phyloP scores from a whole-genome alignment of 2,888 invertebrate genomes.

The Platypus cylindrus region DNA sequence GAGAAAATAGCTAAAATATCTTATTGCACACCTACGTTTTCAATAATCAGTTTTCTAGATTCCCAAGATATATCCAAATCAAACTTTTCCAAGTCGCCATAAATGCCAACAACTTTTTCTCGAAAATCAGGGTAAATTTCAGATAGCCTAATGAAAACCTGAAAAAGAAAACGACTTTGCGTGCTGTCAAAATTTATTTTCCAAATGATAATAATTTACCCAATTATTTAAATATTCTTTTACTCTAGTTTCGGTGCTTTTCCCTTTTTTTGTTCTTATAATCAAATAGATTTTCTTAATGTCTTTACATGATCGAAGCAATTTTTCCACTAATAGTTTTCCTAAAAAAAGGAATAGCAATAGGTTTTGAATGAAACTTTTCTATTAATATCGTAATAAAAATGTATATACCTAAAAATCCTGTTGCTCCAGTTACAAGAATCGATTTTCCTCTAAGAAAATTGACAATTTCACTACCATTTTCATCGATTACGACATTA shows the following conservation, averaged over 20 bases:
- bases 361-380: too few species aligned
- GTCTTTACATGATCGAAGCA: not conserved
- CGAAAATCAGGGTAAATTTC: slow-evolving; percentile 39
- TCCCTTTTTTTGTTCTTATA: not conserved
- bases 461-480: slow-evolving; percentile 10
- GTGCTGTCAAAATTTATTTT: not conserved
- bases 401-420: slow-evolving; percentile 12
- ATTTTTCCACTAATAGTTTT: not conserved
- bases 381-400: too few species aligned
- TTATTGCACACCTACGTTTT: slow-evolving; percentile 38
- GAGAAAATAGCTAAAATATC: too few species aligned
- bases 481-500: slow-evolving; percentile 9
- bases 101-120: slow-evolving; percentile 43
- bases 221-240: not conserved
- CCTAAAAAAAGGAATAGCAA: too few species aligned
- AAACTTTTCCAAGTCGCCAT: slow-evolving; percentile 39
- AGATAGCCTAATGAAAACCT: slow-evolving; percentile 25
- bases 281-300: not conserved
- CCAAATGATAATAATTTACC: not conserved
- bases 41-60: slow-evolving; percentile 30
- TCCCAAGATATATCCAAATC: slow-evolving; percentile 39
- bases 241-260: not conserved
- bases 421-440: slow-evolving; percentile 12
- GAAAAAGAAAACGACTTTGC: not conserved
- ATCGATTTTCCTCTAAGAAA: slow-evolving; percentile 10